Percentiles rank a stretch among this genome's conserved stretches.
These are phyloP conservation scores for Globodera rostochiensis DNA, from an alignment of 1,140 invertebrate genomes.

Conservation along the genomic window DNA sequence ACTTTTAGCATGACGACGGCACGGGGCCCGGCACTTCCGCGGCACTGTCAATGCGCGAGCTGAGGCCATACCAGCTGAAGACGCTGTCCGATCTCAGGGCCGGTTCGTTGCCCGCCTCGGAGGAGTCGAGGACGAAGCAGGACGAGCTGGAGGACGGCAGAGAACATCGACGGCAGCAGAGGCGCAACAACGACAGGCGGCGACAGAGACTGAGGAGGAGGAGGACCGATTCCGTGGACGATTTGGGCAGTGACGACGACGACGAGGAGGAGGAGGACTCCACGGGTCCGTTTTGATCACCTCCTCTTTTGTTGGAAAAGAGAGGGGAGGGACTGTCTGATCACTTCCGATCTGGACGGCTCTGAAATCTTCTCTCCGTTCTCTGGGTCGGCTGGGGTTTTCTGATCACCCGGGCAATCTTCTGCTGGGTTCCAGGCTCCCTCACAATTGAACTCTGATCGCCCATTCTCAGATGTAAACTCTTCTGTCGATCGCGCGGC, in stretches of 20 bases:
- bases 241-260: neutral
- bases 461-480: neutral
- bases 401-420: too few species aligned
- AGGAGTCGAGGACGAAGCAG: neutral
- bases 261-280: neutral
- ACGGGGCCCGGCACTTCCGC: neutral
- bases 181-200: neutral
- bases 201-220: neutral
- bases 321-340: too few species aligned
- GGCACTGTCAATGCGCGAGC: neutral
- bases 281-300: neutral
- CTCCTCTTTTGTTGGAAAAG: too few species aligned
- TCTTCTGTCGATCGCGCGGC: neutral
- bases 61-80: constrained; percentile 11
- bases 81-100: neutral
- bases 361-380: too few species aligned
- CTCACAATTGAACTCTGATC: too few species aligned
- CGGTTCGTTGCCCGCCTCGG: neutral
- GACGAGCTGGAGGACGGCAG: neutral
- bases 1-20: neutral
- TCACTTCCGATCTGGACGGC: too few species aligned
- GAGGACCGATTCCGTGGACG: neutral
- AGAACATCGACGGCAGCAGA: neutral
- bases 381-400: too few species aligned
- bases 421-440: too few species aligned